A percentile compares a stretch with the other conserved stretches of the same genome.
Evolutionary conservation across 2,797 vertebrate genomes (phyloP).

Genomic region (Thripadectes ignobilis): DNA sequence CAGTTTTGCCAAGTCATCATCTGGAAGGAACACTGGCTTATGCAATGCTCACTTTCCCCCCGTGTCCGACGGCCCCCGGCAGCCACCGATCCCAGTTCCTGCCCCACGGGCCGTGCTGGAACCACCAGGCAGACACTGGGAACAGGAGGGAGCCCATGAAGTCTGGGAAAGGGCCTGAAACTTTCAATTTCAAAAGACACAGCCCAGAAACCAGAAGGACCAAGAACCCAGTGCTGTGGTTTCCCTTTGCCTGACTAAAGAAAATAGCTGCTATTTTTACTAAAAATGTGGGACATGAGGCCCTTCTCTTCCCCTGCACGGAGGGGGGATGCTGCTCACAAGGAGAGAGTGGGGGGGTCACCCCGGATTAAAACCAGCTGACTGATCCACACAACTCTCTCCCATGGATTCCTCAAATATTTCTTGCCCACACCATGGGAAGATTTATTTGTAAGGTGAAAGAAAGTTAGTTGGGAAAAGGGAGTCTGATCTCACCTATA

Average conservation of each 20-base stretch:
- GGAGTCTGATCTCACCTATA: neutral
- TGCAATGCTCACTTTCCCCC: neutral
- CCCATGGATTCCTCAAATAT: slow-evolving; percentile 40
- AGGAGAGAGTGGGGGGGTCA: neutral
- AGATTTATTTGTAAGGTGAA: neutral
- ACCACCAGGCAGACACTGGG: neutral
- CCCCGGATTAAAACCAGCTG: slow-evolving; percentile 42
- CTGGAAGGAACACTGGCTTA: slow-evolving; percentile 24
- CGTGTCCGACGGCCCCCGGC: neutral
- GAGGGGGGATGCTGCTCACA: slow-evolving; percentile 15
- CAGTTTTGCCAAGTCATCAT: slow-evolving; percentile 58
- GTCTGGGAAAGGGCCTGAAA: neutral
- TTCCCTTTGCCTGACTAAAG: slow-evolving; percentile 46
- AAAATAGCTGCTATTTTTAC: slow-evolving; percentile 55
- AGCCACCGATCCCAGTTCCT: neutral
- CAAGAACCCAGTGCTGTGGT: slow-evolving; percentile 36
- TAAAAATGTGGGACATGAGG: slow-evolving; percentile 45
- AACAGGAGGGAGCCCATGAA: neutral
- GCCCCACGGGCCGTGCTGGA: neutral
- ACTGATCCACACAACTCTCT: neutral
- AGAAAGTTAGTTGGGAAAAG: neutral
- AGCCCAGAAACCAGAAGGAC: slow-evolving; percentile 41
- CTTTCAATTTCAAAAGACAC: slow-evolving; percentile 44
- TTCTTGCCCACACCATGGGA: neutral
- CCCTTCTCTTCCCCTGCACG: slow-evolving; percentile 13